phyloP scores from a whole-genome alignment of 2,888 invertebrate genomes.

The Atrina japonica region DNA sequence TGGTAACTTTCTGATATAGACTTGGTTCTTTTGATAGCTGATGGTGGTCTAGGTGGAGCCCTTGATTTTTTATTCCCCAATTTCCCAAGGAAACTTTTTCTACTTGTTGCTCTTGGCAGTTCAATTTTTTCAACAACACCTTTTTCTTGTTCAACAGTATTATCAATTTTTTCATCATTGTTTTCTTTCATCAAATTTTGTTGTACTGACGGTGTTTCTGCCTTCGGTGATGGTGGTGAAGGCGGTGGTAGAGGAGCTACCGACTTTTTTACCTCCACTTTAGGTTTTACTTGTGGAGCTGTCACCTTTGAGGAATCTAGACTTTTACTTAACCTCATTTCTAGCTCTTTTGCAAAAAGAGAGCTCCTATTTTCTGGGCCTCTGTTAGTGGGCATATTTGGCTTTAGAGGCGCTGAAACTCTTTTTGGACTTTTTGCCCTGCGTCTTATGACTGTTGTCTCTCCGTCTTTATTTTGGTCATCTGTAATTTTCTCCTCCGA shows the following conservation, averaged over 20 bases:
- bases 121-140: conserved; percentile 69
- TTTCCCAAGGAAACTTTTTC: conserved; percentile 73
- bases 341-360: conserved; percentile 68
- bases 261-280: conserved; percentile 4
- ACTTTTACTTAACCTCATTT: conserved; percentile 61
- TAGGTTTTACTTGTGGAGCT: background rate
- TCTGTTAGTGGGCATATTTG: conserved; percentile 21
- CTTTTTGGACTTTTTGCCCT: conserved; percentile 73
- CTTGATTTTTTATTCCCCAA: conserved; percentile 64
- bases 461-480: conserved; percentile 34
- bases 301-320: conserved; percentile 23
- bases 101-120: conserved; percentile 65
- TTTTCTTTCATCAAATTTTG: conserved; percentile 9
- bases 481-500: conserved; percentile 14
- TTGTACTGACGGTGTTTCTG: background rate
- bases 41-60: conserved; percentile 59
- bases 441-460: conserved; percentile 58
- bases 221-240: conserved; percentile 18
- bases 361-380: conserved; percentile 48
- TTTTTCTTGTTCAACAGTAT: background rate
- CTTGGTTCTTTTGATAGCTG: conserved; percentile 71
- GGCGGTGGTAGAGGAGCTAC: conserved; percentile 36
- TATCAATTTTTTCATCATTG: background rate
- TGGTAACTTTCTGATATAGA: conserved; percentile 69
- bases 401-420: conserved; percentile 59